Evolutionary conservation across 2,113 vertebrate species (phyloP), one percentile per base, ranked within the genome.

Genomic region (Rhinogobius similis): DNA sequence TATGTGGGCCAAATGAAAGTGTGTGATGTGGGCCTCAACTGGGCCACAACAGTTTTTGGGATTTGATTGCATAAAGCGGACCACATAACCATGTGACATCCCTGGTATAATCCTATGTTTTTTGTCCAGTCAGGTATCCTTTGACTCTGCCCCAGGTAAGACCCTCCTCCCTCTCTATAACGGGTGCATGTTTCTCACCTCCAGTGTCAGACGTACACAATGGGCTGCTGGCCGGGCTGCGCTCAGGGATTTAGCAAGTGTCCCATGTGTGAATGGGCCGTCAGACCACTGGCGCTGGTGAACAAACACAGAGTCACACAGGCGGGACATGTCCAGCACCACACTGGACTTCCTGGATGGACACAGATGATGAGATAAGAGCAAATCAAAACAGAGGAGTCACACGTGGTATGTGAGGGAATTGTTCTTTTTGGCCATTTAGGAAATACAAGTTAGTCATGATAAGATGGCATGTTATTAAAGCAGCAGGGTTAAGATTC

Each of bases 201-300:
- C 64, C 65, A n/a, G 79, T 70, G 82, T 76, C 68, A 80, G 86
- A 84, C 2, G 56, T 75, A 82, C 86, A 91, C 84, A 87, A 87
- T 86, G 58, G 0, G 50, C 70, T 4, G 67, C 75, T 41, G 67
- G 52, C 77, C 24, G 7, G 73, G 61, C 36, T 68, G 23, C 75
- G 79, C 72, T 43, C 73, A 67, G 85, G 84, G 86, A 78, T 86
- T 88, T 88, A 88, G 81, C 74, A 50, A 76, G 73, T 68, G 83
- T 69, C 81, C 46, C 77, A 72, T 68, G 72, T 81, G 56, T 91
- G 85, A 91, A 91, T 89, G 85, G 82, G 73, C 72, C 56, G 81
- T 79, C 84, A 89, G 89, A 91, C 88, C 67, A 39, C 76, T 79
- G 89, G 88, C 89, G 88, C 89, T 90, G 88, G 85, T 90, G 88